Evolutionary conservation across 2,797 vertebrate genomes (phyloP).

Genomic region (Sebastes goodei): DNA sequence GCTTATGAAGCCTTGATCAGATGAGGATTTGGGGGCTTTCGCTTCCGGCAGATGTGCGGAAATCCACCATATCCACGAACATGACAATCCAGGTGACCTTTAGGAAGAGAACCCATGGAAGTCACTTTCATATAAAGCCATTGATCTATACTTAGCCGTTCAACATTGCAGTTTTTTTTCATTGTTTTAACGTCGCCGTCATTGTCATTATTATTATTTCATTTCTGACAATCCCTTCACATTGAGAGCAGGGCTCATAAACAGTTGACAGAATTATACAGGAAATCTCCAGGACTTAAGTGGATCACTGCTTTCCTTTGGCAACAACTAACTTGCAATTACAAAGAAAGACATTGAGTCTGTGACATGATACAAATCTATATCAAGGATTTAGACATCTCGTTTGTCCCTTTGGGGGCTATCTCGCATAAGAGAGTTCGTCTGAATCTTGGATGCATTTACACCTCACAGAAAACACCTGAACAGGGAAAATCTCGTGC

Average conservation of each 20-base stretch:
- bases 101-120: conserved; percentile 40
- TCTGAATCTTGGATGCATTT: not conserved
- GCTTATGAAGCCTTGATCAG: conserved; percentile 64
- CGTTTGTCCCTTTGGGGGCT: not conserved
- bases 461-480: conserved; percentile 9
- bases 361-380: conserved; percentile 16
- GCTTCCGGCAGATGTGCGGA: conserved; percentile 31
- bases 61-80: conserved; percentile 41
- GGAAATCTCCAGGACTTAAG: conserved; percentile 33
- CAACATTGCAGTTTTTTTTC: conserved; percentile 1
- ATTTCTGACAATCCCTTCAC: conserved; percentile 17
- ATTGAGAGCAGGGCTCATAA: conserved; percentile 14
- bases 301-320: conserved; percentile 29
- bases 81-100: conserved; percentile 74
- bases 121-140: conserved; percentile 55
- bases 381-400: conserved; percentile 26
- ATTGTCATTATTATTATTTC: conserved; percentile 11
- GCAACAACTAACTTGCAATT: conserved; percentile 5
- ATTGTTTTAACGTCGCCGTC: not conserved
- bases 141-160: conserved; percentile 31
- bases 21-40: conserved; percentile 71
- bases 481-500: not conserved
- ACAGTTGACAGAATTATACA: conserved; percentile 26
- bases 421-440: not conserved
- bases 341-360: conserved; percentile 16